Conservation (phyloP, 2,888 invertebrate species). For the Rhopalosiphum nymphaeae region DNA sequence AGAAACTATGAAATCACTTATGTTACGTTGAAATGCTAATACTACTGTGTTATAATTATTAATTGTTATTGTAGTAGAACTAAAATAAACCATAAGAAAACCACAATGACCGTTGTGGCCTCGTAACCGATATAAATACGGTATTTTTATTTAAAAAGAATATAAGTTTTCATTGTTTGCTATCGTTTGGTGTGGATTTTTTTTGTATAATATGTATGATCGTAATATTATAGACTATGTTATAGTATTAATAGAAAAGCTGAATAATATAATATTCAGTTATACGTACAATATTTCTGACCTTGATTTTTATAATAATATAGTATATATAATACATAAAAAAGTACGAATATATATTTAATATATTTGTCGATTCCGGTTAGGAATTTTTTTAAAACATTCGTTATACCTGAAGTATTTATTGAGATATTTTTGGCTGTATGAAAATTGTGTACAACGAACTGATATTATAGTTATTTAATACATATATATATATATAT, state of each 20-base stretch:
- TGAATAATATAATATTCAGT: background rate
- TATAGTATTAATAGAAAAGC: background rate
- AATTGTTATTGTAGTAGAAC: background rate
- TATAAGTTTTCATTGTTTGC: background rate
- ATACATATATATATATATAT: background rate
- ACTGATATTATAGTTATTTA: background rate
- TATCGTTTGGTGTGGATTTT: background rate
- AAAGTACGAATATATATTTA: background rate
- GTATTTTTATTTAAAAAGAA: background rate
- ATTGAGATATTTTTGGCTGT: background rate
- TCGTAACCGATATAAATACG: background rate
- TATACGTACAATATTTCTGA: background rate
- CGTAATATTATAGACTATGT: background rate
- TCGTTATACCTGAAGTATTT: background rate
- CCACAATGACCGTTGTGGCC: background rate
- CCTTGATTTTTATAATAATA: constrained; percentile 11
- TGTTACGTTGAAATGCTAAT: background rate
- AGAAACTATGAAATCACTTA: background rate
- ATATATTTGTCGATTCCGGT: background rate
- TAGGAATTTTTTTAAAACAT: background rate
- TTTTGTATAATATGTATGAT: background rate
- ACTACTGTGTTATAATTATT: background rate
- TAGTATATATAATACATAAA: background rate
- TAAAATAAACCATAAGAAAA: background rate
- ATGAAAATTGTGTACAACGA: background rate